A percentile compares a stretch with the other conserved stretches of the same genome.
These are phyloP conservation scores for Daubentonia madagascariensis DNA, from an alignment of 2,113 vertebrate genomes.

Conservation along the genomic window DNA sequence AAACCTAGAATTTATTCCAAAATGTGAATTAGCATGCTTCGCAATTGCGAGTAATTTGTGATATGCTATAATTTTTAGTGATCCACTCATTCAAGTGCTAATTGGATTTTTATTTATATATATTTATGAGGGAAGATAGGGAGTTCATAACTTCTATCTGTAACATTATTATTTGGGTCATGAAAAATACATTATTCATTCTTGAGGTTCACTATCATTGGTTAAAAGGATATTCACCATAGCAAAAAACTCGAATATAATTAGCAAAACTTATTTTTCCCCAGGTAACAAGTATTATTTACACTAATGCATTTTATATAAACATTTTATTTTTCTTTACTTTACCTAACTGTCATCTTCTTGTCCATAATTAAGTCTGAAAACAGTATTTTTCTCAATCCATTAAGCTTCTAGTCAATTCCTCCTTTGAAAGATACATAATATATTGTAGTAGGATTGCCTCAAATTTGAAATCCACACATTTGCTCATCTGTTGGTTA, in stretches of 20 bases:
- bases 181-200: neutral
- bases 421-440: neutral
- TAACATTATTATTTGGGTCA: neutral
- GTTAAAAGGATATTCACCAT: neutral
- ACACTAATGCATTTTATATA: neutral
- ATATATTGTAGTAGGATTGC: rapidly evolving
- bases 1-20: slow-evolving; percentile 25
- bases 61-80: slow-evolving; percentile 13
- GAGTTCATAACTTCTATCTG: neutral
- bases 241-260: neutral
- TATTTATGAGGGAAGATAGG: neutral
- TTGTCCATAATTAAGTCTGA: neutral
- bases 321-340: neutral
- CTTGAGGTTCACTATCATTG: neutral
- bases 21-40: neutral
- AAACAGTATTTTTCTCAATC: neutral
- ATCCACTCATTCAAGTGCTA: neutral
- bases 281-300: neutral
- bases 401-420: neutral
- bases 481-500: neutral
- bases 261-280: neutral
- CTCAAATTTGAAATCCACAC: neutral
- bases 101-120: neutral
- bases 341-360: neutral
- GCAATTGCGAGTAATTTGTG: neutral